Conservation (phyloP, 2,113 vertebrate genomes). For the Nettapus auritus region DNA sequence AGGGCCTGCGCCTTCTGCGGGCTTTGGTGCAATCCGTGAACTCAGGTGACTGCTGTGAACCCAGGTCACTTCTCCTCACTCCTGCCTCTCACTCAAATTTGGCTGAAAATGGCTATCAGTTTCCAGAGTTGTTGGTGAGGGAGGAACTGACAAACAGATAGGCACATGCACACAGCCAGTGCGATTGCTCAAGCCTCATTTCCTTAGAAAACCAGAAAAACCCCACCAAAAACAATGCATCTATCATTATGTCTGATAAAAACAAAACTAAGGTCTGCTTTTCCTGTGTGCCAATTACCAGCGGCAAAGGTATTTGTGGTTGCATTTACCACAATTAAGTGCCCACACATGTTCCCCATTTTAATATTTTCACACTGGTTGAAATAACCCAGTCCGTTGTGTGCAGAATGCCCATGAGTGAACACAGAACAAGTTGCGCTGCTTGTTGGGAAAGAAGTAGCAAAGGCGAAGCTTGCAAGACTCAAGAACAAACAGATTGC, state of each 20-base stretch:
- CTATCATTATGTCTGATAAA: conserved; percentile 55
- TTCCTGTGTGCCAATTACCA: conserved; percentile 54
- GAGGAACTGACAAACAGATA: conserved; percentile 13
- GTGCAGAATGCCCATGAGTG: conserved; percentile 39
- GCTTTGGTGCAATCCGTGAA: background rate
- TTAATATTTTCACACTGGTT: conserved; percentile 63
- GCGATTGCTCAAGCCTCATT: conserved; percentile 47
- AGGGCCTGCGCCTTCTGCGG: background rate
- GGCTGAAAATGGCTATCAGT: background rate
- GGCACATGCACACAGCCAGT: conserved; percentile 18
- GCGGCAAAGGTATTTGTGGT: conserved; percentile 50
- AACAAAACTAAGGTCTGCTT: conserved; percentile 61
- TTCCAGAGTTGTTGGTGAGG: background rate
- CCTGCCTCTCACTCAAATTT: background rate
- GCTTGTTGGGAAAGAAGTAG: conserved; percentile 66
- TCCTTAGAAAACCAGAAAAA: conserved; percentile 69
- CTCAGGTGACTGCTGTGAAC: background rate
- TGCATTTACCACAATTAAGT: conserved; percentile 54
- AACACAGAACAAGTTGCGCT: conserved; percentile 43
- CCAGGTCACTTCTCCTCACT: background rate
- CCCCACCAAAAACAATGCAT: conserved; percentile 46
- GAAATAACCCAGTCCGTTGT: background rate
- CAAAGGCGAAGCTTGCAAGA: conserved; percentile 62
- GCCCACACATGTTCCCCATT: conserved; percentile 64
- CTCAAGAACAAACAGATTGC: conserved; percentile 67